phyloP scores from a whole-genome alignment of 2,888 invertebrate genomes.

The Nowickia ferox region DNA sequence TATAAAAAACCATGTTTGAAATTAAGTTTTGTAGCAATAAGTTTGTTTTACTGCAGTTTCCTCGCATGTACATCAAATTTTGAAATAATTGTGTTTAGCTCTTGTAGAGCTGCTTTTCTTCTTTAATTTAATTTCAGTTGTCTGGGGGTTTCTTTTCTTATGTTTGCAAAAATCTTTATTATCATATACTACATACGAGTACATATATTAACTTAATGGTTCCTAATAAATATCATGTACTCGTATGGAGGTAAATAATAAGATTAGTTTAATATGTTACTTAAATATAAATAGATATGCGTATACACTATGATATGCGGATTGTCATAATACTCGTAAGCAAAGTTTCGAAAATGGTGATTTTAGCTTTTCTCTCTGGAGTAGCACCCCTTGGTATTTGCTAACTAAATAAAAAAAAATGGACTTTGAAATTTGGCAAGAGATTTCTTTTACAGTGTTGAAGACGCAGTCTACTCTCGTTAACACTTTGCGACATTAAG shows the following conservation, averaged over 20 bases:
- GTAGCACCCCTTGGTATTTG: too few species aligned
- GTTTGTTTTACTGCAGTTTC: conserved; percentile 7
- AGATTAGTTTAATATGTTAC: conserved; percentile 35
- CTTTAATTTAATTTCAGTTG: conserved; percentile 39
- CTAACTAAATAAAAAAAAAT: too few species aligned
- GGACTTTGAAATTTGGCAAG: too few species aligned
- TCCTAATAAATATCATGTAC: background rate
- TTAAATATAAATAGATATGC: background rate
- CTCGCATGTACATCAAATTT: background rate
- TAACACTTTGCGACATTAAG: too few species aligned
- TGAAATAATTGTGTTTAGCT: background rate
- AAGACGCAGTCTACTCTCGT: too few species aligned
- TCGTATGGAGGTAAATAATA: background rate
- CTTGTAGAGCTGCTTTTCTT: background rate
- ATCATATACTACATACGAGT: background rate
- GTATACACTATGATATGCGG: background rate
- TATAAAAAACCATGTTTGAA: conserved; percentile 25
- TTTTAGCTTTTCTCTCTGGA: too few species aligned
- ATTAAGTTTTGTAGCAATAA: background rate
- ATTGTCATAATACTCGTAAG: background rate
- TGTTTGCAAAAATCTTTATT: background rate
- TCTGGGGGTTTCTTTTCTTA: background rate
- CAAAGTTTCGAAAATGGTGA: too few species aligned
- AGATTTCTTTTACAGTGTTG: too few species aligned
- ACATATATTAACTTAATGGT: conserved; percentile 17